A percentile compares a stretch with the other conserved stretches of the same genome.
phyloP scores from a whole-genome alignment of 1,140 invertebrate species.

The Apis florea region DNA sequence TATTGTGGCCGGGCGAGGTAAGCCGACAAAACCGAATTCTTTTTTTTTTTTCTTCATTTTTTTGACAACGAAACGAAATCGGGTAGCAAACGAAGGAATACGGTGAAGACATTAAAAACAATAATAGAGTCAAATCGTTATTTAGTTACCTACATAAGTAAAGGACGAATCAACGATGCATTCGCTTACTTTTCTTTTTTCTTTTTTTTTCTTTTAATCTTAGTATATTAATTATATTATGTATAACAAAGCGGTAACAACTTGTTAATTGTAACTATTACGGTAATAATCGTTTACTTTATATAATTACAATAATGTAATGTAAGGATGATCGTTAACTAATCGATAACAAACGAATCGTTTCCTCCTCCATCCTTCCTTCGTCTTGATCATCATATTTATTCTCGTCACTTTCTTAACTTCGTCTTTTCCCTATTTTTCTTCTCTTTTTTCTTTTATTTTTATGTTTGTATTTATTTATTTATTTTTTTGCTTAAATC shows the following conservation, averaged over 20 bases:
- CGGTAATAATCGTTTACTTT: constrained; percentile 77
- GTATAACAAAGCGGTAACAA: constrained; percentile 79
- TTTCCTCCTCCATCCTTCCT: constrained; percentile 53
- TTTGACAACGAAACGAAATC: constrained; percentile 70
- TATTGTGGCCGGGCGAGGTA: constrained; percentile 73
- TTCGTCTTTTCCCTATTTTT: background rate
- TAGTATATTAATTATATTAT: constrained; percentile 78
- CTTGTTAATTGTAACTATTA: constrained; percentile 79
- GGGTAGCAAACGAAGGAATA: constrained; percentile 70
- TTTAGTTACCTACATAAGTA: constrained; percentile 72
- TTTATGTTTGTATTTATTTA: constrained; percentile 3
- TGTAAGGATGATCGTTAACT: constrained; percentile 75
- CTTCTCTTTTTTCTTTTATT: background rate
- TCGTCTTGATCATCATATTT: constrained; percentile 41
- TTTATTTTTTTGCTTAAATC: constrained; percentile 23
- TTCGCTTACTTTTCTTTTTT: constrained; percentile 70
- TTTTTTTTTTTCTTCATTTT: constrained; percentile 2
- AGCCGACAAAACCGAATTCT: constrained; percentile 74
- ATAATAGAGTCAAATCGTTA: constrained; percentile 67
- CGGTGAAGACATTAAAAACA: constrained; percentile 71
- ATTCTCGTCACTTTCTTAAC: constrained; percentile 29
- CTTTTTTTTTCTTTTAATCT: constrained; percentile 70
- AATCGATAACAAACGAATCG: constrained; percentile 70
- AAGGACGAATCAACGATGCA: constrained; percentile 76
- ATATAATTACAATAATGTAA: constrained; percentile 78